Conservation (phyloP, 1,140 invertebrate species). For the Notospermus geniculatus region DNA sequence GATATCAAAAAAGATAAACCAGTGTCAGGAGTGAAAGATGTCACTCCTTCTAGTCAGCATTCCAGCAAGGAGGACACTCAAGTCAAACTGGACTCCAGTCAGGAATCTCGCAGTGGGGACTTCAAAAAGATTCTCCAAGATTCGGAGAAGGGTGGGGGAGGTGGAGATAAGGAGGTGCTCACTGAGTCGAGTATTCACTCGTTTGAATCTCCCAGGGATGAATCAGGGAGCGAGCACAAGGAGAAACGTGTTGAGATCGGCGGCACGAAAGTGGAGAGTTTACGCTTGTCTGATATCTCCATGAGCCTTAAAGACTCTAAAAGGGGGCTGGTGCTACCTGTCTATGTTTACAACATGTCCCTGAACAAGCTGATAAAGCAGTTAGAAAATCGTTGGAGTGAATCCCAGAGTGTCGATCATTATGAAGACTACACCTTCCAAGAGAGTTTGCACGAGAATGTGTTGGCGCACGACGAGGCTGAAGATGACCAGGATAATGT, state of each 20-base stretch:
- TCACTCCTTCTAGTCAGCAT: no score
- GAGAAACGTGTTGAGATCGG: no score
- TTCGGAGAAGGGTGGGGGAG: no score
- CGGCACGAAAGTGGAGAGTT: no score
- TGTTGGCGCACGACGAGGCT: background rate
- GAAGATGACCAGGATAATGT: conserved; percentile 2
- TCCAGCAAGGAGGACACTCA: background rate
- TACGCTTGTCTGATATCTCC: no score
- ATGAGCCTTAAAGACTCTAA: background rate
- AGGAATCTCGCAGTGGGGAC: background rate
- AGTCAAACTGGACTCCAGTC: conserved; percentile 3
- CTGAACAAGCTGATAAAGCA: background rate
- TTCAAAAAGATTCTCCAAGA: background rate
- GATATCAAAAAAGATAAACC: background rate
- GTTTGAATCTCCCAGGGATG: no score
- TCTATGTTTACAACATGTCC: conserved; percentile 5
- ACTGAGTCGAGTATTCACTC: no score
- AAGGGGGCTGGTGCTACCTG: background rate
- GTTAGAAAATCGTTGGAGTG: background rate
- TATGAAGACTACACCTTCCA: conserved; percentile 4
- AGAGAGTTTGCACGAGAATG: background rate
- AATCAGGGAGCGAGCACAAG: no score
- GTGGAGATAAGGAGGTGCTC: no score
- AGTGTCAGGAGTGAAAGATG: no score
- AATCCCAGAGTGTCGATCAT: background rate